phyloP scores from a whole-genome alignment of 1,140 invertebrate species.

The Cherax destructor region DNA sequence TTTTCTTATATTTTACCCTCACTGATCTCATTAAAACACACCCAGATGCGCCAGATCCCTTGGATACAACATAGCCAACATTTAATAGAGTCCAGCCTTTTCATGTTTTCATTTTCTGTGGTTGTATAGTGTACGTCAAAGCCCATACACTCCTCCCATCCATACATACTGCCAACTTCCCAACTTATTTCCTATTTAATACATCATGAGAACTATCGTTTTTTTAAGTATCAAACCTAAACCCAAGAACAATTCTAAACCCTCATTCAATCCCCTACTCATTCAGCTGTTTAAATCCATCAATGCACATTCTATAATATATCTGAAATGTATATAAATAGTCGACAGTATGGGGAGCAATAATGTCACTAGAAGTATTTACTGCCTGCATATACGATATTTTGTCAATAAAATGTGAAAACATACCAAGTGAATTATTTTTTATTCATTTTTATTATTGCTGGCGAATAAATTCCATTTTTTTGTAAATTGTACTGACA shows the following conservation, averaged over 20 bases:
- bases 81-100: not conserved
- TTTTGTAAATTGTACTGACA: not conserved
- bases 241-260: too few relatives aligned
- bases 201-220: not conserved
- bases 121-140: not conserved
- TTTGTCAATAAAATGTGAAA: not conserved
- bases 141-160: conserved; percentile 7
- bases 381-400: not conserved
- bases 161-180: not conserved
- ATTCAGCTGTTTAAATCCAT: not conserved
- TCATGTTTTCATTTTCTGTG: conserved; percentile 9
- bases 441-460: too few relatives aligned
- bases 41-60: too few relatives aligned
- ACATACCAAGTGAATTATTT: too few relatives aligned
- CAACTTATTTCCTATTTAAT: not conserved
- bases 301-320: not conserved
- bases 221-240: too few relatives aligned
- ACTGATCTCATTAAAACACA: too few relatives aligned
- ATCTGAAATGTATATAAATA: not conserved
- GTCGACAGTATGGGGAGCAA: not conserved
- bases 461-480: not conserved
- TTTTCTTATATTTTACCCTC: too few relatives aligned
- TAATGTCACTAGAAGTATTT: not conserved
- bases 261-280: not conserved
- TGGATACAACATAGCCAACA: too few relatives aligned